Evolutionary conservation across 2,113 vertebrate species (phyloP).

Genomic region (Psittacara wagleri): DNA sequence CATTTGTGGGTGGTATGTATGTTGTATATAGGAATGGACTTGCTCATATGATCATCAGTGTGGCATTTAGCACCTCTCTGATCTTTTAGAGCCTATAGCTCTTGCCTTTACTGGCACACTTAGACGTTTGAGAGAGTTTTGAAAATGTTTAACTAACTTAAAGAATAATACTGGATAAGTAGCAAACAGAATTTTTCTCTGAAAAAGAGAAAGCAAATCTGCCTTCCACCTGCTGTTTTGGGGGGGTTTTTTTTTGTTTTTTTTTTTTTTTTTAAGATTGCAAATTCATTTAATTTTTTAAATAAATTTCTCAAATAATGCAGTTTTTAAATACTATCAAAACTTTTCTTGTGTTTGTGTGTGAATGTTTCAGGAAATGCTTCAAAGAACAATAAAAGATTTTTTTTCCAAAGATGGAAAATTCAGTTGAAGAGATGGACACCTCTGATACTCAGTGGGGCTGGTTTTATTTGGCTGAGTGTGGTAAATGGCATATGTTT

Average conservation of each 20-base stretch:
- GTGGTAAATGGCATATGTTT: constrained; percentile 98
- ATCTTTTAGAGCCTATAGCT: background rate
- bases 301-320: background rate
- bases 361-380: constrained; percentile 70
- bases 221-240: background rate
- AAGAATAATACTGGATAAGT: background rate
- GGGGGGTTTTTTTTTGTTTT: too few relatives aligned
- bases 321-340: background rate
- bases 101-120: background rate
- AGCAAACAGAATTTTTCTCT: background rate
- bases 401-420: constrained; percentile 42
- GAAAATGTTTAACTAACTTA: background rate
- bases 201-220: background rate
- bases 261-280: background rate
- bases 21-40: background rate
- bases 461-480: constrained; percentile 97
- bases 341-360: background rate
- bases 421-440: constrained; percentile 89
- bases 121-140: background rate
- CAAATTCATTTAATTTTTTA: background rate
- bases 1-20: background rate
- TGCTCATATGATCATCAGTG: background rate
- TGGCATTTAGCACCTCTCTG: background rate
- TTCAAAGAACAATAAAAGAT: constrained; percentile 68
- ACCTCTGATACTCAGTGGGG: constrained; percentile 92